Evolutionary conservation across 2,797 vertebrate genomes (phyloP).

Genomic region (Lepilemur septentrionalis): DNA sequence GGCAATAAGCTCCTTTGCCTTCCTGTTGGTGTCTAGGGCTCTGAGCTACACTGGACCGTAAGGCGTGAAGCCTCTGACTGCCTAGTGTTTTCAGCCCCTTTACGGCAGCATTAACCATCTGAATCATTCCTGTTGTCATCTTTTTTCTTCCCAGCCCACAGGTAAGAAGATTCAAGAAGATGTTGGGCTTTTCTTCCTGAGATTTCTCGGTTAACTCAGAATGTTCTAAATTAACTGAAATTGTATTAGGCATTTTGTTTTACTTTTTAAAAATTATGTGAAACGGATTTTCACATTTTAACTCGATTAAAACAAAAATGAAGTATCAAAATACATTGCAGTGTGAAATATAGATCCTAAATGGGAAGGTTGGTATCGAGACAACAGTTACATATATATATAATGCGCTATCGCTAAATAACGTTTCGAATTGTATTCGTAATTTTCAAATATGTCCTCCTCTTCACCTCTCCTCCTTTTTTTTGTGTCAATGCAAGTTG

Average conservation of each 20-base stretch:
- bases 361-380: not conserved
- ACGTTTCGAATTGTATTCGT: not conserved
- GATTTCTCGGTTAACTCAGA: not conserved
- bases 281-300: not conserved
- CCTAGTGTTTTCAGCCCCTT: not conserved
- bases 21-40: not conserved
- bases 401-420: not conserved
- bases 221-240: not conserved
- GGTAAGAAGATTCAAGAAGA: not conserved
- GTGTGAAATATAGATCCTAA: not conserved
- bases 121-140: not conserved
- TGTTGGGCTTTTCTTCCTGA: not conserved
- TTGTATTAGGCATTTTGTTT: not conserved
- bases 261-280: not conserved
- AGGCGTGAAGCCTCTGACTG: not conserved
- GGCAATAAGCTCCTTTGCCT: not conserved
- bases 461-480: not conserved
- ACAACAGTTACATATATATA: not conserved
- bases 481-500: not conserved
- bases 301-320: not conserved
- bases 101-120: not conserved
- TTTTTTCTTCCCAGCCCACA: not conserved
- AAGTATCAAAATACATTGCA: not conserved
- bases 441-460: not conserved
- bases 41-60: not conserved